Evolutionary conservation across 1,140 invertebrate species (phyloP), one percentile per base, ranked within the genome.

Genomic region (Anagrus nilaparvatae): DNA sequence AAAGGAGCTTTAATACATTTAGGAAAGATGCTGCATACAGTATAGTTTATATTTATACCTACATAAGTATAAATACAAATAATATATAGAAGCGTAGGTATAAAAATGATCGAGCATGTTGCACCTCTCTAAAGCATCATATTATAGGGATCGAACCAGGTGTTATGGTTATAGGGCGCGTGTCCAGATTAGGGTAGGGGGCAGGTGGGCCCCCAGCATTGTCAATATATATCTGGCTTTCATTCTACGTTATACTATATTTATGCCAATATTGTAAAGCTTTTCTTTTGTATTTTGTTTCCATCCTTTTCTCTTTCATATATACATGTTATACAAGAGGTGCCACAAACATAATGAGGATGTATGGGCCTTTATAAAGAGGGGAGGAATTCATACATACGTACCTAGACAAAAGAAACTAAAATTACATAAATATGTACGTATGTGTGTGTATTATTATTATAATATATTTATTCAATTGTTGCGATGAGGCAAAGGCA

Each of bases 131-230:
- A 40, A n/a, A n/a, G n/a, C n/a, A n/a, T n/a, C n/a, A n/a, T n/a
- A n/a, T n/a, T n/a, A n/a, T n/a, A n/a, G 36, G 50, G 50, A 51
- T 52, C 58, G 51, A 56, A 60, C 65, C 65, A 67, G 65, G 63
- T 67, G 65, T 55, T 59, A 47, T 37, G 45, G 59, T 30, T 14
- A 32, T 28, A 48, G 58, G 63, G 61, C 61, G 65, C 65, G 63
- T 65, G 63, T 67, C 62, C 58, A 55, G 56, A 52, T 58, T 59
- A 48, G 51, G 59, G 61, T 52, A 55, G 55, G 57, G 61, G 60
- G 63, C 65, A 66, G 63, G 65, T 66, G 63, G 60, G 63, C 63
- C 65, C 65, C 63, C 63, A 62, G 65, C 60, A 67, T 67, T 67
- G 65, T 66, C 61, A 67, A 67, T 67, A 62, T 67, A 59, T 54